Conservation (phyloP, 2,888 invertebrate genomes). For the Cantharis rustica region DNA sequence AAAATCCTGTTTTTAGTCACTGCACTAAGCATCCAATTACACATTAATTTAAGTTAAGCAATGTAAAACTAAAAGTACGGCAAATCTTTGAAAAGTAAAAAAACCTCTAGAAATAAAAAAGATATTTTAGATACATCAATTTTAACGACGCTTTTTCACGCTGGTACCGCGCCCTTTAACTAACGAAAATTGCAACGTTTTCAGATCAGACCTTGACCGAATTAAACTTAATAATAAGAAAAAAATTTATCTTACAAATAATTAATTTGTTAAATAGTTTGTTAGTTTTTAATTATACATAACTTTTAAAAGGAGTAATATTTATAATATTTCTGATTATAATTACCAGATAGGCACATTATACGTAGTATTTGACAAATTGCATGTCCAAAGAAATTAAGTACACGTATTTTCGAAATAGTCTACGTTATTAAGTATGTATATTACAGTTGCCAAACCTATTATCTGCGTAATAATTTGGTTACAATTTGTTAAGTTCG, state of each 20-base stretch:
- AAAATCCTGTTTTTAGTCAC: not conserved
- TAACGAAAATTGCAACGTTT: conserved; percentile 3
- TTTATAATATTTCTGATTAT: not conserved
- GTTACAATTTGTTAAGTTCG: not conserved
- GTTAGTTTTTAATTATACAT: not conserved
- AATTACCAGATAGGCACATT: not conserved
- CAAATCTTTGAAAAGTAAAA: not conserved
- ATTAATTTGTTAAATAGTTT: not conserved
- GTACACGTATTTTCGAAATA: not conserved
- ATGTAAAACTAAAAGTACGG: not conserved
- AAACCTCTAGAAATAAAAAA: not conserved
- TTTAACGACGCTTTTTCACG: conserved; percentile 4
- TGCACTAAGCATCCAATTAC: not conserved
- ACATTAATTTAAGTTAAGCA: not conserved
- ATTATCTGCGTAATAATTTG: not conserved
- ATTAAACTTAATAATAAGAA: not conserved
- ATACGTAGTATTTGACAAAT: not conserved
- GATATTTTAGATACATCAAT: conserved; percentile 4
- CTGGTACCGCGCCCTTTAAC: conserved; percentile 4
- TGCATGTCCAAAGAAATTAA: not conserved
- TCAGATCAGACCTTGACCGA: conserved; percentile 3
- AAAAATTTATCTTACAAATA: not conserved
- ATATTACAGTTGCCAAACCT: not conserved
- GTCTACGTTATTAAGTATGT: not conserved
- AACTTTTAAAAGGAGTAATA: not conserved